Evolutionary conservation across 2,113 vertebrate species (phyloP).

Genomic region (Ranitomeya variabilis): DNA sequence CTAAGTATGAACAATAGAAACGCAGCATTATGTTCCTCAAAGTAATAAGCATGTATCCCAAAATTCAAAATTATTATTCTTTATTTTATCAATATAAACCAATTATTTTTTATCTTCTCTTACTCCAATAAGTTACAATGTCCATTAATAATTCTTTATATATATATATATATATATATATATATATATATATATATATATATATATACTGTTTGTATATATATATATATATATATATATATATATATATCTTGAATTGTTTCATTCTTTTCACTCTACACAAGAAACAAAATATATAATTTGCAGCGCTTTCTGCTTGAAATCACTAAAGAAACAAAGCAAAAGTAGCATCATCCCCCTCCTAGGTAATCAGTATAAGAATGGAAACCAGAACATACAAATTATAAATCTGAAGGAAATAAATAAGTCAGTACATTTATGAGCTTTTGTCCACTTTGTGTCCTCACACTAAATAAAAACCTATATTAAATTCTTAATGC

Average conservation of each 20-base stretch:
- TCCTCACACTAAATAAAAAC: conserved; percentile 48
- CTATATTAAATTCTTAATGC: conserved; percentile 52
- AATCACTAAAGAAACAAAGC: conserved; percentile 23
- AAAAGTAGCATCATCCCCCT: conserved; percentile 18
- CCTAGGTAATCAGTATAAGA: conserved; percentile 23
- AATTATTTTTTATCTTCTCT: too few relatives aligned
- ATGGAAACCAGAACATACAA: conserved; percentile 16
- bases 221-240: too few relatives aligned
- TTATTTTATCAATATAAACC: too few relatives aligned
- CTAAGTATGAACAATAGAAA: too few relatives aligned
- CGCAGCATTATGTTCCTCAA: too few relatives aligned
- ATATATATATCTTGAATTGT: neutral
- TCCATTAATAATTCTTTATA: too few relatives aligned
- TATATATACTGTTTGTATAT: too few relatives aligned
- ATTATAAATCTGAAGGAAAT: conserved; percentile 23
- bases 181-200: too few relatives aligned
- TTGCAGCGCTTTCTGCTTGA: conserved; percentile 12
- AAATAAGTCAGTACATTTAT: conserved; percentile 39
- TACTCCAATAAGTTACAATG: too few relatives aligned
- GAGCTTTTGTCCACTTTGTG: conserved; percentile 50
- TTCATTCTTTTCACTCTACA: neutral
- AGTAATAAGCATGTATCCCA: too few relatives aligned
- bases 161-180: too few relatives aligned
- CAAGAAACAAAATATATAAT: neutral
- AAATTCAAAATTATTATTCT: too few relatives aligned